These are phyloP conservation scores for Drosophila atroscutellata DNA, from an alignment of 2,888 invertebrate species.

Conservation along the genomic window DNA sequence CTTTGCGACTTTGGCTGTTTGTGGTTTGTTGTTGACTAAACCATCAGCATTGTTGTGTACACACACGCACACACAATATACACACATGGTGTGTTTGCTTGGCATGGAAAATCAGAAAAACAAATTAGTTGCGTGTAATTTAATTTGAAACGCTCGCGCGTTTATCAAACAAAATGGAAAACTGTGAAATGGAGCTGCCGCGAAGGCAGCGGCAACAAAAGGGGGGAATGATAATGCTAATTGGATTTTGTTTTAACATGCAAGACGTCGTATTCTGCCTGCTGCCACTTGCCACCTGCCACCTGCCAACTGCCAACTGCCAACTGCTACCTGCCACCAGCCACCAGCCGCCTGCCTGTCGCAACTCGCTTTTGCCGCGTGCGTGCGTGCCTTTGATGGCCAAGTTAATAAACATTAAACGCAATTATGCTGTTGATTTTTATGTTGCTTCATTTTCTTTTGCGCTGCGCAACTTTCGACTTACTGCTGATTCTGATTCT, in stretches of 20 bases:
- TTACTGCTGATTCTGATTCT: constrained; percentile 20
- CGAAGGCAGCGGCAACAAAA: constrained; percentile 29
- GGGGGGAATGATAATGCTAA: constrained; percentile 64
- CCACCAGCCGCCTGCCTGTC: no score
- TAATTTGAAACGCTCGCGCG: constrained; percentile 73
- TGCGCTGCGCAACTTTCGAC: constrained; percentile 34
- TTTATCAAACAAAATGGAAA: constrained; percentile 77
- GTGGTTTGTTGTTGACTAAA: constrained; percentile 57
- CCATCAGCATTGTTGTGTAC: constrained; percentile 40
- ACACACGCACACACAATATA: constrained; percentile 18
- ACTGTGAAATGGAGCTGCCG: constrained; percentile 61
- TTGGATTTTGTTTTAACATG: constrained; percentile 71
- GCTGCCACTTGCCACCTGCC: constrained; percentile 2
- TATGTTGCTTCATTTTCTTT: constrained; percentile 40
- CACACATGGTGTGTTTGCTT: constrained; percentile 27
- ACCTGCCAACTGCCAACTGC: neutral
- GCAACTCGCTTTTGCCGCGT: constrained; percentile 2
- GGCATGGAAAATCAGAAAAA: constrained; percentile 67
- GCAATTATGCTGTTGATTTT: constrained; percentile 71
- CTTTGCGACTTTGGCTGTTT: constrained; percentile 40
- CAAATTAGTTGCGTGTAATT: constrained; percentile 79
- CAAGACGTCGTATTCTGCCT: constrained; percentile 40
- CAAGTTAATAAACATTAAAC: constrained; percentile 77
- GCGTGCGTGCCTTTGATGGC: constrained; percentile 61
- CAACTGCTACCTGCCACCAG: neutral